phyloP scores from a whole-genome alignment of 2,888 invertebrate species.

The Tinea trinotella region DNA sequence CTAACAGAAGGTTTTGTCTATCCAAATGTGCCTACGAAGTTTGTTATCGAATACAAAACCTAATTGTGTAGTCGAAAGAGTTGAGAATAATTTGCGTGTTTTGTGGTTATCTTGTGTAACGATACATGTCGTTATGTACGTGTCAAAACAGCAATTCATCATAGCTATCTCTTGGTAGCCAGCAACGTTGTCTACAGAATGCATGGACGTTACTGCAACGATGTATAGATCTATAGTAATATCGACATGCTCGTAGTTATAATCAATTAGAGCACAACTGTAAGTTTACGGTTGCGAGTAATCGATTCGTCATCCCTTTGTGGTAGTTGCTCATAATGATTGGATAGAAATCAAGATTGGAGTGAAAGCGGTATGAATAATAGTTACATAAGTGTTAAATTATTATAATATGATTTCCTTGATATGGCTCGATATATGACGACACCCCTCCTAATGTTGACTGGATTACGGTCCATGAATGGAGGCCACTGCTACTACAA shows the following conservation, averaged over 20 bases:
- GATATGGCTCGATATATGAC: too few relatives aligned
- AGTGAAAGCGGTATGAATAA: too few relatives aligned
- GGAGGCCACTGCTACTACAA: too few relatives aligned
- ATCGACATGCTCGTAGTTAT: neutral
- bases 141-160: conserved; percentile 58
- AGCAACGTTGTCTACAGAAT: conserved; percentile 19
- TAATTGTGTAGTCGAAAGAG: neutral
- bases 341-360: neutral
- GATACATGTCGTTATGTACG: conserved; percentile 17
- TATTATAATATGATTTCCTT: too few relatives aligned
- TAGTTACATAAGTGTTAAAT: too few relatives aligned
- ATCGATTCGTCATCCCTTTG: conserved; percentile 8
- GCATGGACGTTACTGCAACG: neutral
- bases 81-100: neutral
- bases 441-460: too few relatives aligned
- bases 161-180: conserved; percentile 43
- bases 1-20: neutral
- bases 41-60: neutral
- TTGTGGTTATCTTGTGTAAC: neutral
- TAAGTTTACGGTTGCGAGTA: conserved; percentile 8
- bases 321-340: neutral
- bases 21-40: neutral
- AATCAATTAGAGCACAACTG: neutral
- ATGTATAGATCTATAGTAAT: neutral
- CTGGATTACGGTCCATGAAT: too few relatives aligned